phyloP scores from a whole-genome alignment of 2,888 invertebrate genomes.

The Sinhomidia bicolor region DNA sequence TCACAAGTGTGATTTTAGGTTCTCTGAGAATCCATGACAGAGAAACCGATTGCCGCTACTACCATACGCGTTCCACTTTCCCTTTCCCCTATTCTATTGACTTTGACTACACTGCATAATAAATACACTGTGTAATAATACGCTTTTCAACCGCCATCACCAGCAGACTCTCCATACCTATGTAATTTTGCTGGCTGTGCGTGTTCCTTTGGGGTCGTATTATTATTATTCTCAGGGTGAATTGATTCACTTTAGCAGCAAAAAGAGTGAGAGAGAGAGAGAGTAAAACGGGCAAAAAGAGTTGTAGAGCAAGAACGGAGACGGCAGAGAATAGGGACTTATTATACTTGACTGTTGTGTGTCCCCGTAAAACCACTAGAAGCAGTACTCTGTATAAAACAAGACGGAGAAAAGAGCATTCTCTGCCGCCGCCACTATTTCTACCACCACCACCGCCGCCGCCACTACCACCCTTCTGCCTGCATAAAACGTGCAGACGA shows the following conservation, averaged over 20 bases:
- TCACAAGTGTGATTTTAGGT: slow-evolving; percentile 21
- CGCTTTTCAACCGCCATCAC: background rate
- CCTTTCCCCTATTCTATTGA: slow-evolving; percentile 8
- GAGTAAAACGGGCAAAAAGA: no score
- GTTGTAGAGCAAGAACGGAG: no score
- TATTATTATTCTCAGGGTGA: slow-evolving; percentile 15
- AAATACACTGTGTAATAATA: background rate
- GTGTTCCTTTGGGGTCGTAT: background rate
- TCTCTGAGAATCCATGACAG: background rate
- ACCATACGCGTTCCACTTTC: slow-evolving; percentile 16
- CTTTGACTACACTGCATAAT: slow-evolving; percentile 20
- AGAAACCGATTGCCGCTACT: background rate
- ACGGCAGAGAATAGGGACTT: background rate
- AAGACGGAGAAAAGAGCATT: no score
- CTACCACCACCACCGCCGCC: no score
- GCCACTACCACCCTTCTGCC: no score
- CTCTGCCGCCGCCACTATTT: no score
- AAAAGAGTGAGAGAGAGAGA: no score
- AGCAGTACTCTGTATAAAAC: no score
- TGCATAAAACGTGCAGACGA: background rate
- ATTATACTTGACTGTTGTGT: no score
- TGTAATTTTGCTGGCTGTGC: background rate
- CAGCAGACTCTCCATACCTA: background rate
- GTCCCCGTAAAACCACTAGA: no score
- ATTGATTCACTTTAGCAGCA: background rate